phyloP scores from a whole-genome alignment of 2,797 vertebrate species.

The Falco peregrinus region DNA sequence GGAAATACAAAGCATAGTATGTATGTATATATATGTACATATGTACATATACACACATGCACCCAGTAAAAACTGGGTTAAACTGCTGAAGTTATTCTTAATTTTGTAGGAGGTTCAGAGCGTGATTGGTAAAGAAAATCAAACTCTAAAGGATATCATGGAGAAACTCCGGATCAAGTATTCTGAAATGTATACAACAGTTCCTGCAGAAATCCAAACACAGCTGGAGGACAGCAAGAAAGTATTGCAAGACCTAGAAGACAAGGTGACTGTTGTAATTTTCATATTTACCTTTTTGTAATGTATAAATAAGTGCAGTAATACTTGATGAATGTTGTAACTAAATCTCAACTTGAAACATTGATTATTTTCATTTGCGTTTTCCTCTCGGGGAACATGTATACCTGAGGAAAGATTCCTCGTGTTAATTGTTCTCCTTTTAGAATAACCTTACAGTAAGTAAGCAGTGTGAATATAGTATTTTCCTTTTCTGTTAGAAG shows the following conservation, averaged over 20 bases:
- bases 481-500: not conserved
- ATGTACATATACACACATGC: rapidly evolving
- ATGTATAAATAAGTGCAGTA: not conserved
- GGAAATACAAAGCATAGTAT: not conserved
- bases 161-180: conserved; percentile 86
- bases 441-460: not conserved
- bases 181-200: conserved; percentile 78
- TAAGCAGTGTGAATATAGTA: not conserved
- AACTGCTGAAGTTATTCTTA: conserved; percentile 14
- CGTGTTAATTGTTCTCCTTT: not conserved
- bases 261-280: conserved; percentile 81
- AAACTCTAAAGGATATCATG: conserved; percentile 80
- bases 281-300: not conserved
- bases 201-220: conserved; percentile 83
- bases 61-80: not conserved
- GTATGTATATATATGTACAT: not conserved
- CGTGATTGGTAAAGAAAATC: conserved; percentile 82
- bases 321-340: not conserved
- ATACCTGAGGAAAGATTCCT: not conserved
- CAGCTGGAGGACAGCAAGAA: conserved; percentile 82
- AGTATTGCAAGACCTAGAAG: conserved; percentile 80
- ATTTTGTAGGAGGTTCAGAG: conserved; percentile 82
- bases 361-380: not conserved
- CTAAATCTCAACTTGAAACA: not conserved
- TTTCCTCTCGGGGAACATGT: not conserved